phyloP scores from a whole-genome alignment of 2,888 invertebrate species.

The Dexiosoma caninum region DNA sequence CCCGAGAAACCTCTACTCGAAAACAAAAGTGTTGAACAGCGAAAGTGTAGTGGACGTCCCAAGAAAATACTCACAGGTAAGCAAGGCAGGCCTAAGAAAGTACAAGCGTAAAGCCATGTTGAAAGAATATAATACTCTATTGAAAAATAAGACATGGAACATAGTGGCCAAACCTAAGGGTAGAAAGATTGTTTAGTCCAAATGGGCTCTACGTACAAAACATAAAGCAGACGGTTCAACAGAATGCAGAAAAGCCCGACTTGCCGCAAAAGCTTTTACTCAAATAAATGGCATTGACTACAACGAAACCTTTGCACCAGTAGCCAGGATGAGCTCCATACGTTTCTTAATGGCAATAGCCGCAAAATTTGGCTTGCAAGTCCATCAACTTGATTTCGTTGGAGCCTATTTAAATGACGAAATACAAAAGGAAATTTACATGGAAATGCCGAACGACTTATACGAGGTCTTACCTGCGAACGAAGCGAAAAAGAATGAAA shows the following conservation, averaged over 20 bases:
- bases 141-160: slow-evolving; percentile 62
- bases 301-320: slow-evolving; percentile 67
- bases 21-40: background rate
- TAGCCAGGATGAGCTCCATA: slow-evolving; percentile 65
- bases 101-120: slow-evolving; percentile 46
- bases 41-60: background rate
- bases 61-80: slow-evolving; percentile 11
- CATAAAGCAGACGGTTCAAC: slow-evolving; percentile 65
- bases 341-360: slow-evolving; percentile 63
- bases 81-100: slow-evolving; percentile 26
- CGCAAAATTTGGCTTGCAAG: slow-evolving; percentile 53
- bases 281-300: slow-evolving; percentile 69
- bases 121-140: slow-evolving; percentile 47
- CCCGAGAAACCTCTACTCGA: background rate
- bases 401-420: slow-evolving; percentile 64
- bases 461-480: slow-evolving; percentile 28
- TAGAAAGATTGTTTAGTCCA: slow-evolving; percentile 65
- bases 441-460: slow-evolving; percentile 56
- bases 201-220: slow-evolving; percentile 68
- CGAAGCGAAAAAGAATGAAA: slow-evolving; percentile 10
- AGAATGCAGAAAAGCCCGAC: slow-evolving; percentile 67
- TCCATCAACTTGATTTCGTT: slow-evolving; percentile 64
- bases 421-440: slow-evolving; percentile 62
- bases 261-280: slow-evolving; percentile 69
- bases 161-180: slow-evolving; percentile 61